Evolutionary conservation across 1,140 invertebrate species (phyloP).

Genomic region (Euura lappo): DNA sequence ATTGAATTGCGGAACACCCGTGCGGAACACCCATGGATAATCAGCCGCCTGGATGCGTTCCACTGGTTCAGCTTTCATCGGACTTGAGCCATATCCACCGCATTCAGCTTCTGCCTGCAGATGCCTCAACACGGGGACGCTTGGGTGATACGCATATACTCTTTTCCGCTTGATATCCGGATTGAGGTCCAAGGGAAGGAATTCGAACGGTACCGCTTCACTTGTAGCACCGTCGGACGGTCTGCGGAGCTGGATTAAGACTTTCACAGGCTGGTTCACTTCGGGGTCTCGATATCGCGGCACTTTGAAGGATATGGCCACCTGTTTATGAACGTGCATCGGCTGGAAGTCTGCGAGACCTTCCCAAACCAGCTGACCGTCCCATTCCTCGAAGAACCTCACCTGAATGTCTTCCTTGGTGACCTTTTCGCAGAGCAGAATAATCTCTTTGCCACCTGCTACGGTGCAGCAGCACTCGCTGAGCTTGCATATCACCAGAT

Average conservation of each 20-base stretch:
- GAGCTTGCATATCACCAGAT: slow-evolving; percentile 81
- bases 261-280: slow-evolving; percentile 71
- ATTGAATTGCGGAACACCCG: slow-evolving; percentile 20
- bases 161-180: slow-evolving; percentile 62
- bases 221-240: slow-evolving; percentile 81
- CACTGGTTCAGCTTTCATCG: slow-evolving; percentile 43
- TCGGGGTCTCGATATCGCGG: slow-evolving; percentile 72
- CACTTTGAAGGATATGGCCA: slow-evolving; percentile 80
- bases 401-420: slow-evolving; percentile 91
- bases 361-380: slow-evolving; percentile 82
- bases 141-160: slow-evolving; percentile 65
- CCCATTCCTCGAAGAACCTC: slow-evolving; percentile 85
- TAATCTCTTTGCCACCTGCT: slow-evolving; percentile 86
- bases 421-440: slow-evolving; percentile 93
- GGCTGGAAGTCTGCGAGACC: slow-evolving; percentile 85
- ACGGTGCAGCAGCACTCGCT: slow-evolving; percentile 84
- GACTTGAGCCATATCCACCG: slow-evolving; percentile 63
- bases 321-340: slow-evolving; percentile 89
- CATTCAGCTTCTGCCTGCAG: slow-evolving; percentile 61
- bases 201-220: slow-evolving; percentile 78
- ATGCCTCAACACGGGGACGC: slow-evolving; percentile 59
- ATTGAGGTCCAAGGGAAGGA: slow-evolving; percentile 64
- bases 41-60: slow-evolving; percentile 29
- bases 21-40: background rate
- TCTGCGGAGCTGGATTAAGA: slow-evolving; percentile 79